phyloP scores from a whole-genome alignment of 2,797 vertebrate species.

The Sylvia borin region DNA sequence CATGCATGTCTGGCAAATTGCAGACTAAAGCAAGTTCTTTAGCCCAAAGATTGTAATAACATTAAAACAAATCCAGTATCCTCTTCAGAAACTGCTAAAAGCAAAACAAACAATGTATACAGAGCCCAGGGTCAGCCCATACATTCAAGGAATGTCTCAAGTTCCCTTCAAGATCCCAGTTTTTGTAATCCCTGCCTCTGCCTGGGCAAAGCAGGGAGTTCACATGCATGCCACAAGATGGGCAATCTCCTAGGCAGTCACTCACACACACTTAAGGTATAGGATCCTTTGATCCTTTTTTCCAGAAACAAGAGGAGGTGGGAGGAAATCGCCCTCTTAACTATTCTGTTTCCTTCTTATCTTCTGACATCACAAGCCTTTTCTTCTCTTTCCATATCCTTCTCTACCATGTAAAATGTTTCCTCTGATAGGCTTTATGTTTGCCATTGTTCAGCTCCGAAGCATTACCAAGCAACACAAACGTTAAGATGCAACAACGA shows the following conservation, averaged over 20 bases:
- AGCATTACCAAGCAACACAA: not conserved
- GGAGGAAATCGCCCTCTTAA: not conserved
- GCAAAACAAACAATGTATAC: not conserved
- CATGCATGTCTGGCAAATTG: not conserved
- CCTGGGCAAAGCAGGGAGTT: not conserved
- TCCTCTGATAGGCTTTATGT: not conserved
- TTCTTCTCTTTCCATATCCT: not conserved
- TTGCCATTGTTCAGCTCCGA: not conserved
- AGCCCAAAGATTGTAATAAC: not conserved
- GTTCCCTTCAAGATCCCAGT: not conserved
- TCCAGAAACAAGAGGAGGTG: not conserved
- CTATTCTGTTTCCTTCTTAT: not conserved
- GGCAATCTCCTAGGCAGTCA: not conserved
- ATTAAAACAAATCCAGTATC: not conserved
- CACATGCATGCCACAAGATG: not conserved
- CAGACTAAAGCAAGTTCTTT: not conserved
- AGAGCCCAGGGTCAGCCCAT: fast-evolving
- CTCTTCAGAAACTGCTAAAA: not conserved
- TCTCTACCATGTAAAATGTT: not conserved
- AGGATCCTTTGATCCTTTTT: not conserved
- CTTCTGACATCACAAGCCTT: not conserved
- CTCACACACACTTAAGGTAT: not conserved
- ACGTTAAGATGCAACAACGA: not conserved
- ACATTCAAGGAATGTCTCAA: fast-evolving
- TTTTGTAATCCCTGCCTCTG: not conserved